Evolutionary conservation across 2,888 invertebrate species (phyloP), one percentile per base, ranked within the genome.

Genomic region (Panzeria rudis): DNA sequence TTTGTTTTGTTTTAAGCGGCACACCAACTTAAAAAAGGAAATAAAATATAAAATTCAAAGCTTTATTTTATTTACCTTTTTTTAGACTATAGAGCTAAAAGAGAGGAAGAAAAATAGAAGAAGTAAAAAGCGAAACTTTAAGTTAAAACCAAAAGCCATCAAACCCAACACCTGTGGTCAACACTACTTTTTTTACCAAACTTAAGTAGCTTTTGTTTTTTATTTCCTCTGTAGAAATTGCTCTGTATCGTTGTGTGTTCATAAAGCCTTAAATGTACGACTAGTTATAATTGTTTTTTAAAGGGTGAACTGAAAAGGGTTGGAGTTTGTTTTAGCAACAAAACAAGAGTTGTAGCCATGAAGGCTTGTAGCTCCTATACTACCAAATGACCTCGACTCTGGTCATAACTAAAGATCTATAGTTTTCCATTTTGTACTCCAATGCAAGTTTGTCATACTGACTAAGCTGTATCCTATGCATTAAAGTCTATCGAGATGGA

Each of bases 131-230:
- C 20, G 71, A 78, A 77, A 85, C 80, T 76, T 77, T 77, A 76
- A 29, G 71, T 72, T 61, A 64, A 79, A 77, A 81, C 84, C 83
- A 66, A 84, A 84, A 83, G 78, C 86, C 86, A 83, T 83, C 86
- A 76, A 76, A 86, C 81, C 86, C 82, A 84, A 86, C 86, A 86
- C 86, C 86, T 86, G 86, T 79, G 86, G 86, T 86, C 84, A 76
- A 79, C 81, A 83, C 83, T 84, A 81, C 69, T 71, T 77, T 83
- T 83, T 83, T 68, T 59, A 71, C 41, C 75, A 76, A 82, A 78
- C 78, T 82, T 85, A 85, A 85, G 85, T 85, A 85, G 85, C 85
- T 85, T 85, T 81, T 69, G 76, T 73, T 13, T 62, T 50, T 5
- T 61, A 7, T 17, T 17, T 9, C n/a, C n/a, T n/a, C n/a, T 41